phyloP scores from a whole-genome alignment of 2,113 vertebrate genomes.

The Coturnix japonica region DNA sequence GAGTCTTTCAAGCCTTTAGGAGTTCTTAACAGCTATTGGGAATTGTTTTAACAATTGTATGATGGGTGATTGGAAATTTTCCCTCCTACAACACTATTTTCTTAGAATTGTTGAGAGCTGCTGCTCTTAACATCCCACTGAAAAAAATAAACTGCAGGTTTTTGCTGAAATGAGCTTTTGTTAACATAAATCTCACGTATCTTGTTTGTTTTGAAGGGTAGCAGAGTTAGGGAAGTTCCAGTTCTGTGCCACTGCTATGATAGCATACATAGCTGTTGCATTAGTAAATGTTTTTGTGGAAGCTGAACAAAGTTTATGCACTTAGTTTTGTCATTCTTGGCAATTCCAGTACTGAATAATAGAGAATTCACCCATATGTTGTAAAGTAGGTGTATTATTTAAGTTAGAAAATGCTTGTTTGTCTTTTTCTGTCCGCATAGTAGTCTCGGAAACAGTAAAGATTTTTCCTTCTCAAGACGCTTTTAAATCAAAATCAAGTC shows the following conservation, averaged over 20 bases:
- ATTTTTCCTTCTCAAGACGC: background rate
- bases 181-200: background rate
- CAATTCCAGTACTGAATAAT: background rate
- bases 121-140: background rate
- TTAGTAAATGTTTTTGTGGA: background rate
- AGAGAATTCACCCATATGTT: background rate
- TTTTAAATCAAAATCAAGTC: background rate
- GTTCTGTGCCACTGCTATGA: accelerated
- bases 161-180: background rate
- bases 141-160: background rate
- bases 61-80: background rate
- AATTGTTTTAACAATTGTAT: background rate
- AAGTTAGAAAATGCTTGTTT: background rate
- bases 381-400: background rate
- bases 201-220: background rate
- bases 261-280: background rate
- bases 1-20: background rate
- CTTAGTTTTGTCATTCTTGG: constrained; percentile 12
- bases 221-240: background rate
- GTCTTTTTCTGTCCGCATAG: background rate
- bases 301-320: background rate
- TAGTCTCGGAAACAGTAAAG: background rate
- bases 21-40: background rate
- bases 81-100: background rate
- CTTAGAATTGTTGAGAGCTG: background rate